phyloP scores from a whole-genome alignment of 2,888 invertebrate genomes.

The Ennomos erosarius region DNA sequence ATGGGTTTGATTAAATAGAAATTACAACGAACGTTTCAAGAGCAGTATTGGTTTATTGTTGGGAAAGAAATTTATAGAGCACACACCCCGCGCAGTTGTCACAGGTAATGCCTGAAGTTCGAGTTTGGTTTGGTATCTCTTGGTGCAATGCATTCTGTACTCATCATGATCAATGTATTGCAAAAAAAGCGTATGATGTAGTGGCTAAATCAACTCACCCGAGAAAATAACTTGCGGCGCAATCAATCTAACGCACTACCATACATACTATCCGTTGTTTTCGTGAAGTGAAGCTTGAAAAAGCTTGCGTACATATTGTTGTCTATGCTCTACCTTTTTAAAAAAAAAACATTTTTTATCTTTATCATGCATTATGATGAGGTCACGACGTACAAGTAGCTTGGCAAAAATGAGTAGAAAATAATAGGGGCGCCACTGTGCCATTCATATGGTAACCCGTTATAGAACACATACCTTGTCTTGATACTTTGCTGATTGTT shows the following conservation, averaged over 20 bases:
- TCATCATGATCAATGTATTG: slow-evolving; percentile 1
- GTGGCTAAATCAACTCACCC: slow-evolving; percentile 66
- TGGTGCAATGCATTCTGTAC: background rate
- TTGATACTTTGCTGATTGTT: too few species aligned
- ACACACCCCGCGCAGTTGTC: slow-evolving; percentile 55
- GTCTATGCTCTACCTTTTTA: slow-evolving; percentile 44
- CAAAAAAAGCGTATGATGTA: slow-evolving; percentile 14
- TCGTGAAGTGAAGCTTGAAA: slow-evolving; percentile 76
- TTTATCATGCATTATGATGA: background rate
- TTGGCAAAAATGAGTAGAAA: too few species aligned
- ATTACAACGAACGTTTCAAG: slow-evolving; percentile 3
- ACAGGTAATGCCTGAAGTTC: slow-evolving; percentile 24
- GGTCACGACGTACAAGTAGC: slow-evolving; percentile 14
- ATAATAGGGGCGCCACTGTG: too few species aligned
- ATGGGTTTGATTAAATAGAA: slow-evolving; percentile 4
- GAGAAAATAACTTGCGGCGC: slow-evolving; percentile 85
- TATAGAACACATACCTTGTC: too few species aligned
- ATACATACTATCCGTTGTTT: slow-evolving; percentile 86
- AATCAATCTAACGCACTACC: slow-evolving; percentile 87
- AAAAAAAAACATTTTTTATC: slow-evolving; percentile 19
- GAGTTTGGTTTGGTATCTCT: slow-evolving; percentile 8
- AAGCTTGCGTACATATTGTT: slow-evolving; percentile 68
- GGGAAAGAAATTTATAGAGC: slow-evolving; percentile 51
- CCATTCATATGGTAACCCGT: too few species aligned
- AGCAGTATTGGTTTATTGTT: slow-evolving; percentile 29